Evolutionary conservation across 2,113 vertebrate genomes (phyloP).

Genomic region (Rhodinocichla rosea): DNA sequence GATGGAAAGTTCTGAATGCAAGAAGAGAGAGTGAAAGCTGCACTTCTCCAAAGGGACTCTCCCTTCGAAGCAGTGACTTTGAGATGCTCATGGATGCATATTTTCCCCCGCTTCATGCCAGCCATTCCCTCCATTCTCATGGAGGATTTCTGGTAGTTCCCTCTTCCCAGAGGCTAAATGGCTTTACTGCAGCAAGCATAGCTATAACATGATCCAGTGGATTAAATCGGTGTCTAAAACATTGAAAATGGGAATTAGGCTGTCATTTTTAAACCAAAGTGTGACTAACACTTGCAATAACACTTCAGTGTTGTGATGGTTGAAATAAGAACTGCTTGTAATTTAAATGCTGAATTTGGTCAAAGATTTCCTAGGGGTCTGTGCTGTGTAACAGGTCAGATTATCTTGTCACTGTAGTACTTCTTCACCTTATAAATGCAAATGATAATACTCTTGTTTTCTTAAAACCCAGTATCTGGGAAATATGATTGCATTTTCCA

Average conservation of each 20-base stretch:
- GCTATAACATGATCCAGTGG: not conserved
- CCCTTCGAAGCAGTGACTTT: not conserved
- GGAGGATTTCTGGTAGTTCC: not conserved
- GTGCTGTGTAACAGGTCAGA: not conserved
- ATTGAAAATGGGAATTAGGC: not conserved
- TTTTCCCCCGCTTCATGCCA: not conserved
- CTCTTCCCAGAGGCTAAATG: not conserved
- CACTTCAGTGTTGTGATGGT: not conserved
- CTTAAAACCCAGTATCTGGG: not conserved
- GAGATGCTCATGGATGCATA: not conserved
- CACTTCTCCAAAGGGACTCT: fast-evolving
- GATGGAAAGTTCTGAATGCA: not conserved
- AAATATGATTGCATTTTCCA: not conserved
- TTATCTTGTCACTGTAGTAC: not conserved
- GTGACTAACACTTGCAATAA: not conserved
- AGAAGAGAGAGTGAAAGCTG: not conserved
- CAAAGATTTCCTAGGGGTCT: not conserved
- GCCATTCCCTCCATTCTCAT: not conserved
- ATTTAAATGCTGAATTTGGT: not conserved
- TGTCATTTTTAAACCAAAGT: not conserved
- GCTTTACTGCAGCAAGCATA: not conserved
- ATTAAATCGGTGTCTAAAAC: not conserved
- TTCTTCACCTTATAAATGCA: not conserved
- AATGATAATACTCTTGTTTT: not conserved
- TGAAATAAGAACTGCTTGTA: not conserved